Evolutionary conservation across 2,888 invertebrate genomes (phyloP).

Genomic region (Stomorhina lunata): DNA sequence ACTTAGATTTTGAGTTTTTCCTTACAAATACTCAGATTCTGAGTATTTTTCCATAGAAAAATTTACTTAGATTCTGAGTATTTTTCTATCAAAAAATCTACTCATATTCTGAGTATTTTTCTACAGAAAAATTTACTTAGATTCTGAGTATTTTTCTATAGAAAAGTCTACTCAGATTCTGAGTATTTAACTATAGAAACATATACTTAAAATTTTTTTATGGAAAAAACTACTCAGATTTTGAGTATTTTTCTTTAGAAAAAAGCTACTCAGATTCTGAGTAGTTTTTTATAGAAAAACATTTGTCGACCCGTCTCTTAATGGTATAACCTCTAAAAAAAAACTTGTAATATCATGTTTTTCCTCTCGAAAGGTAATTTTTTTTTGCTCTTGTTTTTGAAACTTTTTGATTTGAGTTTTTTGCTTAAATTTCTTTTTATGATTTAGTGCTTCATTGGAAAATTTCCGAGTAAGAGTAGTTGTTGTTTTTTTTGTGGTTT

Average conservation of each 20-base stretch:
- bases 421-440: slow-evolving; percentile 12
- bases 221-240: background rate
- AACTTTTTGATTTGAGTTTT: background rate
- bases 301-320: background rate
- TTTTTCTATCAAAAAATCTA: too few relatives aligned
- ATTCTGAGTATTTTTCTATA: too few relatives aligned
- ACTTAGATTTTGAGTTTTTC: too few relatives aligned
- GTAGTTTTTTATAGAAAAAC: background rate
- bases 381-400: slow-evolving; percentile 31
- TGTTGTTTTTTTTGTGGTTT: slow-evolving; percentile 3
- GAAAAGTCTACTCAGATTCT: too few relatives aligned
- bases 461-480: slow-evolving; percentile 30
- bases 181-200: too few relatives aligned
- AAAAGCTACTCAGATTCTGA: too few relatives aligned
- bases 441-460: slow-evolving; percentile 18
- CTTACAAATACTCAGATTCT: too few relatives aligned
- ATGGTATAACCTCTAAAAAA: slow-evolving; percentile 22
- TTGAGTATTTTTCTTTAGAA: too few relatives aligned
- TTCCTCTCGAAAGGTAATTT: background rate
- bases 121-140: too few relatives aligned
- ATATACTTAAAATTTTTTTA: background rate
- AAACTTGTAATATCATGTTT: slow-evolving; percentile 26
- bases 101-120: too few relatives aligned
- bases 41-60: too few relatives aligned
- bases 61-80: too few relatives aligned